Base-by-base conservation (phyloP, 2,797 vertebrate genomes). In the Tolypeutes matacus region DNA sequence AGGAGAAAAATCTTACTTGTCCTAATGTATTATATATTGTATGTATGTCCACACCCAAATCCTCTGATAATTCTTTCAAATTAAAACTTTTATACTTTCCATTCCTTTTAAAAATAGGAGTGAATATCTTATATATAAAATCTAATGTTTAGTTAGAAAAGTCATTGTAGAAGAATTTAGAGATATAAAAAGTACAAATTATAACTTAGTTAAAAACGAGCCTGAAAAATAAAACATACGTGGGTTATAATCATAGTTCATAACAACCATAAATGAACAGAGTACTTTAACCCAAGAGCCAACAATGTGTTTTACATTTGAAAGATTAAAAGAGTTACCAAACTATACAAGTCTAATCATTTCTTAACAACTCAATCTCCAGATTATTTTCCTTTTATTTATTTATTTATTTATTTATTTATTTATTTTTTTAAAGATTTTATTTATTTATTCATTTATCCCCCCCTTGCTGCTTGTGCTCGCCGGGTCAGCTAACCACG, bases 331-430 rank as follows among this genome's bases (percentile, higher is more conserved):
- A 94, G 25, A 77, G 81, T 94, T 87, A 96, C 64, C 36, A 87
- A 87, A 25, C 25, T 87, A 96, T 58, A 92, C 20, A 69, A 60
- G 51, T 89, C 60, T 93, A 85, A 92, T 78, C 89, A 94, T 87
- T 95, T 95, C 96, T 83, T 67, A 97, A 89, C 72, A 93, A 86
- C 25, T 93, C 84, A 92, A 86, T 93, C 80, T 96, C n/a, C 34
- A 90, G 10, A 62, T 82, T 90, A 51, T 73, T 92, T 94, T 70
- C 18, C 36, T 77, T 64, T 31, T 70, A 51, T 53, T 36, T 92
- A n/a, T n/a, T n/a, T n/a, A n/a, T n/a, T n/a, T n/a, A n/a, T n/a
- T n/a, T n/a, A n/a, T n/a, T n/a, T n/a, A n/a, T n/a, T n/a, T n/a
- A n/a, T n/a, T n/a, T n/a, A n/a, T n/a, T n/a, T n/a, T n/a, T n/a